Percentiles rank a stretch among this genome's conserved stretches.
phyloP scores from a whole-genome alignment of 1,140 invertebrate genomes.

The Bombus huntii region DNA sequence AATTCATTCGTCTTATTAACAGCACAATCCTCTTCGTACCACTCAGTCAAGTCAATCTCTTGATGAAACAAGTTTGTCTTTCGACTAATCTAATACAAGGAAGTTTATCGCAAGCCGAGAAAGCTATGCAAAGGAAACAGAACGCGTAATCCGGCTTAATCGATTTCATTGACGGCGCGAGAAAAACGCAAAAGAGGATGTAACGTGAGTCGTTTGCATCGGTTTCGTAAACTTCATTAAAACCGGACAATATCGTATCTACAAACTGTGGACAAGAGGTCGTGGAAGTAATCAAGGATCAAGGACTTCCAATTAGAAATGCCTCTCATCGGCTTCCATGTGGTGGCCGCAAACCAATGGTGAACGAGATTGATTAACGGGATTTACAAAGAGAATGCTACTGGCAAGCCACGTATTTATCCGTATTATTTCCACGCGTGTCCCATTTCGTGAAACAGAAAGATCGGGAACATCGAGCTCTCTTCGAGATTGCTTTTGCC shows the following conservation, averaged over 20 bases:
- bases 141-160: background rate
- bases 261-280: slow-evolving; percentile 8
- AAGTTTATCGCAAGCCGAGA: background rate
- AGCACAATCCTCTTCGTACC: background rate
- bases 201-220: slow-evolving; percentile 17
- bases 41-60: background rate
- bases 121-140: background rate
- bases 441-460: background rate
- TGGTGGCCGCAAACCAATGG: slow-evolving; percentile 41
- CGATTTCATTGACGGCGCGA: slow-evolving; percentile 11
- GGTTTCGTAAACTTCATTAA: slow-evolving; percentile 63
- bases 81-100: background rate
- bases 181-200: background rate
- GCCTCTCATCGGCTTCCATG: slow-evolving; percentile 43
- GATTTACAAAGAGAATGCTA: slow-evolving; percentile 32
- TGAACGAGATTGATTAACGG: slow-evolving; percentile 66
- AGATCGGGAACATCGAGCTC: slow-evolving; percentile 1
- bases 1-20: too few relatives aligned
- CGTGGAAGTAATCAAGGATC: slow-evolving; percentile 64
- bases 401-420: slow-evolving; percentile 35
- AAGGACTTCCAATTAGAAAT: slow-evolving; percentile 65
- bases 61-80: background rate
- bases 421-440: slow-evolving; percentile 45
- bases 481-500: slow-evolving; percentile 21
- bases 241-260: slow-evolving; percentile 53